Evolutionary conservation across 2,888 invertebrate species (phyloP).

Genomic region (Syrphus vitripennis): DNA sequence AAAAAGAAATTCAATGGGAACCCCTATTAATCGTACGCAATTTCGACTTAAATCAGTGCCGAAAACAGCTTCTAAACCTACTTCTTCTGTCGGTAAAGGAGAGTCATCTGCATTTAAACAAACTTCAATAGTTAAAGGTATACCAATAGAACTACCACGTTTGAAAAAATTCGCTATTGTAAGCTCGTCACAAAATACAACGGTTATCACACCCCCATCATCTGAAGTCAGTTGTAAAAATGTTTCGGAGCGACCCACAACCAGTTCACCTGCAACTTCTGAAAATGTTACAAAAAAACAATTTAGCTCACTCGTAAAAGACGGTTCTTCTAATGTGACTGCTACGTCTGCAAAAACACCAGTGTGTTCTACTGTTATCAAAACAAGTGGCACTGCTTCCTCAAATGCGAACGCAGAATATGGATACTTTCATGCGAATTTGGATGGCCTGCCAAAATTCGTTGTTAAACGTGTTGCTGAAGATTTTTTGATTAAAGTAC

Average conservation of each 20-base stretch:
- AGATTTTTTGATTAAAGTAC: conserved; percentile 76
- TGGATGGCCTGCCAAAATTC: conserved; percentile 74
- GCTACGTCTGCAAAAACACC: not conserved
- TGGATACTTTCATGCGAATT: conserved; percentile 74
- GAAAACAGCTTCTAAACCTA: not conserved
- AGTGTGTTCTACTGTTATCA: not conserved
- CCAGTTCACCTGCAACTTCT: not conserved
- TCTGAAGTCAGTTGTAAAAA: not conserved
- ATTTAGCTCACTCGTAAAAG: not conserved
- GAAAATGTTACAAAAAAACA: not conserved
- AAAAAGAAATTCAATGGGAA: conserved; percentile 33
- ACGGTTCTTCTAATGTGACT: not conserved
- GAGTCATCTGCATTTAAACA: not conserved
- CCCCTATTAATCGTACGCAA: not conserved
- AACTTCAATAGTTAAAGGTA: conserved; percentile 26
- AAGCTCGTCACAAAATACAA: conserved; percentile 32
- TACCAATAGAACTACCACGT: conserved; percentile 52
- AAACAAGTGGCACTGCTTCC: not conserved
- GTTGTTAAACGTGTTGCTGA: conserved; percentile 74
- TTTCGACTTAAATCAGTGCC: not conserved
- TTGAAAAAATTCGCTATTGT: conserved; percentile 50
- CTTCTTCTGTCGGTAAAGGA: not conserved
- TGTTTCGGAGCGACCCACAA: not conserved
- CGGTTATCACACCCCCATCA: conserved; percentile 40
- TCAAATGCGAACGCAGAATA: conserved; percentile 43